These are phyloP conservation scores for Coccyzus lansbergi DNA, from an alignment of 2,797 vertebrate species.

Conservation along the genomic window DNA sequence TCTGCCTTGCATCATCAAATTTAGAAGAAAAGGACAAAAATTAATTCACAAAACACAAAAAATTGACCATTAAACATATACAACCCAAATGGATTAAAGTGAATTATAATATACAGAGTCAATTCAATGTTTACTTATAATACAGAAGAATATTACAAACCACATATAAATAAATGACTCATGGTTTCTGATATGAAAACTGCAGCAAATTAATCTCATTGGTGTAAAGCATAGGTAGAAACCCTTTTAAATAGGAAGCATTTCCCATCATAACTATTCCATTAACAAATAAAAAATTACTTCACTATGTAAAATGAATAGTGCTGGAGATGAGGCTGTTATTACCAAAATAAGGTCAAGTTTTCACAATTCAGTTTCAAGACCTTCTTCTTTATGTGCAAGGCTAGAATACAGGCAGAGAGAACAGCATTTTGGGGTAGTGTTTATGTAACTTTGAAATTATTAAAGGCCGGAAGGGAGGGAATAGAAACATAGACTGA, in stretches of 20 bases:
- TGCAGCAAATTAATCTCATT: neutral
- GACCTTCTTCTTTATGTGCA: neutral
- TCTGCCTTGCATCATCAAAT: conserved; percentile 11
- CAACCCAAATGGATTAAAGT: conserved; percentile 46
- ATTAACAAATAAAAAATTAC: neutral
- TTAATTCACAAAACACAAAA: conserved; percentile 46
- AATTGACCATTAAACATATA: conserved; percentile 46
- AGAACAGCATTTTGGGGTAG: neutral
- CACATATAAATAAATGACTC: neutral
- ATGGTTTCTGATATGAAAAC: neutral
- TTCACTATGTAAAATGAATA: neutral
- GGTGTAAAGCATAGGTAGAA: neutral
- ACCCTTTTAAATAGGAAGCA: neutral
- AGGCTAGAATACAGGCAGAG: neutral
- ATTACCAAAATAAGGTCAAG: neutral
- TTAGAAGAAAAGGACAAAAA: conserved; percentile 55
- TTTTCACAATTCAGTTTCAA: neutral
- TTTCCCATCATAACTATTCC: neutral
- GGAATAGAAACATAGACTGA: neutral
- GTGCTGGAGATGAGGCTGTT: neutral
- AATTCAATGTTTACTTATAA: neutral
- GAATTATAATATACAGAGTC: conserved; percentile 31
- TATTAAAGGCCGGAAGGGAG: conserved; percentile 54
- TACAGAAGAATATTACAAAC: conserved; percentile 40
- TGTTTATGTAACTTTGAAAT: conserved; percentile 27